Conservation (phyloP, 2,113 vertebrate species). For the Rafetus swinhoei region DNA sequence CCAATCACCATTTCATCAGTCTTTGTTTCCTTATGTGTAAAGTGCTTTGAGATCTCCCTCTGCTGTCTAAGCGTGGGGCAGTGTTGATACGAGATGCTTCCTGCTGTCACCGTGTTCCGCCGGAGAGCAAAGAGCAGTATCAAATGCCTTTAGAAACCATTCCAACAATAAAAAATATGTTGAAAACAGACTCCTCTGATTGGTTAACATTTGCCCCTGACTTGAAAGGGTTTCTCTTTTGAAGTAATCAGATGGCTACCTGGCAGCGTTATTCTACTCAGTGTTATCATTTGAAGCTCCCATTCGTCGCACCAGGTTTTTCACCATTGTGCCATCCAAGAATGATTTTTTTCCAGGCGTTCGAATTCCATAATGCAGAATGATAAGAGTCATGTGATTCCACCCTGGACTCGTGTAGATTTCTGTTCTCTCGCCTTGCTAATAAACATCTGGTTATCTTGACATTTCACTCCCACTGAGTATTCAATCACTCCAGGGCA, state of each 20-base stretch:
- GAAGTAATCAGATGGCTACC: not conserved
- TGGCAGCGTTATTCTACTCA: not conserved
- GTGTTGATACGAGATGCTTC: not conserved
- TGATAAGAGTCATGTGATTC: not conserved
- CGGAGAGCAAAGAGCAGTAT: not conserved
- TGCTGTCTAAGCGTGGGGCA: not conserved
- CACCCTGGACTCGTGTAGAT: not conserved
- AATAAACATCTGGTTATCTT: not conserved
- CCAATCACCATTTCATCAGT: not conserved
- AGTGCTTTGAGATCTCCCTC: not conserved
- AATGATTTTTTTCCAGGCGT: not conserved
- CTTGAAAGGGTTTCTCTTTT: not conserved
- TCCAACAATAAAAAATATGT: not conserved
- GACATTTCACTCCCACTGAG: not conserved
- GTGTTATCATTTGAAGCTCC: not conserved
- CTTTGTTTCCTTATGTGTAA: not conserved
- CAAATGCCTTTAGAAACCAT: not conserved
- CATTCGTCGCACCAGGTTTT: not conserved
- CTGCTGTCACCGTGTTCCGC: not conserved
- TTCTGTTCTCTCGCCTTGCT: not conserved
- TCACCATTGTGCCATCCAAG: not conserved
- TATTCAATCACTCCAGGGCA: not conserved
- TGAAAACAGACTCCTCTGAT: not conserved
- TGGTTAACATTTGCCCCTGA: not conserved
- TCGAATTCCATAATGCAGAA: not conserved